Evolutionary conservation across 2,797 vertebrate species (phyloP).

Genomic region (Enteromius treurensis): DNA sequence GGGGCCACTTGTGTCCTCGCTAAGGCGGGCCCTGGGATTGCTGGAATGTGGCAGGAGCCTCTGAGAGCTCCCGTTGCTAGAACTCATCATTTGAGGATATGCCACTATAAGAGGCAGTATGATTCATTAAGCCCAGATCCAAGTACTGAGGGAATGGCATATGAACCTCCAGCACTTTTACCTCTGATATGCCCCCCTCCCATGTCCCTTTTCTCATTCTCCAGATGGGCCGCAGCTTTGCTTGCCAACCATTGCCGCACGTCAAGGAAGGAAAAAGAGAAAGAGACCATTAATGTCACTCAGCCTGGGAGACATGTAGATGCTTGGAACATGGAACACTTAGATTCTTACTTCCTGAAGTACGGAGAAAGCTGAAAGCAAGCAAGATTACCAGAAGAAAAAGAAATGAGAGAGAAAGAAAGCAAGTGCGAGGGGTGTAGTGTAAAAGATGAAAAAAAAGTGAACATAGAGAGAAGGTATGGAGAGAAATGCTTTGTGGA

Average conservation of each 20-base stretch:
- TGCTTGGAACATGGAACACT: conserved; percentile 44
- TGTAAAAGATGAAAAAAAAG: conserved; percentile 40
- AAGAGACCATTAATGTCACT: conserved; percentile 55
- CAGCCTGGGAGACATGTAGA: conserved; percentile 36
- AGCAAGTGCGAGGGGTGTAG: conserved; percentile 22
- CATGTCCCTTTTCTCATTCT: conserved; percentile 40
- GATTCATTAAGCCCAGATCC: conserved; percentile 54
- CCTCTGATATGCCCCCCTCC: conserved; percentile 41
- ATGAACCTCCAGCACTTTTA: conserved; percentile 42
- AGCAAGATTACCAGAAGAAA: conserved; percentile 40
- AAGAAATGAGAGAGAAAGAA: conserved; percentile 17
- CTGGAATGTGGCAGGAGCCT: conserved; percentile 24
- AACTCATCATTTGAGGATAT: conserved; percentile 45
- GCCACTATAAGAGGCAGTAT: conserved; percentile 48
- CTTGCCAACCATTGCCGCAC: conserved; percentile 46
- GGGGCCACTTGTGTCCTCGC: background rate
- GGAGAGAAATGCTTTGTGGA: conserved; percentile 56
- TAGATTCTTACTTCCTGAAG: conserved; percentile 29
- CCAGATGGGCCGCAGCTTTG: conserved; percentile 57
- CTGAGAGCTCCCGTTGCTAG: conserved; percentile 25
- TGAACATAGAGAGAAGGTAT: conserved; percentile 26
- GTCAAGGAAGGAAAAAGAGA: conserved; percentile 33
- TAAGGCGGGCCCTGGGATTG: conserved; percentile 7
- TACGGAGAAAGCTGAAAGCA: conserved; percentile 36
- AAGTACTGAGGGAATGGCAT: conserved; percentile 34